Conservation (phyloP, 2,113 vertebrate species). For the Chelonoidis abingdonii region DNA sequence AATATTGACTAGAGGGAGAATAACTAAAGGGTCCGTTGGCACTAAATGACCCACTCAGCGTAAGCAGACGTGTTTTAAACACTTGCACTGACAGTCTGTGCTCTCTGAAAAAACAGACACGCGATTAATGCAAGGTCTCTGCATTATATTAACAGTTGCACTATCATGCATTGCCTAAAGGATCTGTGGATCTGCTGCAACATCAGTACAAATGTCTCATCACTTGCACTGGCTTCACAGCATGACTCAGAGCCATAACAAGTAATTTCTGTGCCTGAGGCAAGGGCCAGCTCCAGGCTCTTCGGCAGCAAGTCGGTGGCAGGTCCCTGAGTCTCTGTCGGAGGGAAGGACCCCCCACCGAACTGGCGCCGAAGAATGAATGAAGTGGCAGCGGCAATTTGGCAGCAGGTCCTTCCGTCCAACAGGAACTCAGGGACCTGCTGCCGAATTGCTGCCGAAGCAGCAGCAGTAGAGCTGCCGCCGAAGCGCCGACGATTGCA, state of each 20-base stretch:
- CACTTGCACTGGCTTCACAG: accelerated
- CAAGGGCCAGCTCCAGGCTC: too few relatives aligned
- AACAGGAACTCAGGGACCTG: too few relatives aligned
- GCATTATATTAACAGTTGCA: not conserved
- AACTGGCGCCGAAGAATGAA: too few relatives aligned
- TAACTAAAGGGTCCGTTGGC: accelerated
- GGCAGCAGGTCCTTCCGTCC: too few relatives aligned
- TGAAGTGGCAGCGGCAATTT: too few relatives aligned
- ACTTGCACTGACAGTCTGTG: not conserved
- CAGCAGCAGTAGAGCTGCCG: too few relatives aligned
- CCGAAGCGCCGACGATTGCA: too few relatives aligned
- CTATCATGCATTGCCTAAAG: not conserved
- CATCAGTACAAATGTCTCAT: not conserved
- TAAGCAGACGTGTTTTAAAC: accelerated
- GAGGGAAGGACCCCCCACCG: too few relatives aligned
- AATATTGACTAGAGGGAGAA: not conserved
- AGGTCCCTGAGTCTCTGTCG: too few relatives aligned
- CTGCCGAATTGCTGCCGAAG: too few relatives aligned
- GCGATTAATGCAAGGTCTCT: not conserved
- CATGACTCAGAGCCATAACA: not conserved
- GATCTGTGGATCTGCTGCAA: not conserved
- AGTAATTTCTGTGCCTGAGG: too few relatives aligned
- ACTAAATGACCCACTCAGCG: accelerated
- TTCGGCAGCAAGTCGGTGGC: too few relatives aligned
- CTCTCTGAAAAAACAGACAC: not conserved